phyloP scores from a whole-genome alignment of 2,888 invertebrate species.

The Hypomecis punctinalis region DNA sequence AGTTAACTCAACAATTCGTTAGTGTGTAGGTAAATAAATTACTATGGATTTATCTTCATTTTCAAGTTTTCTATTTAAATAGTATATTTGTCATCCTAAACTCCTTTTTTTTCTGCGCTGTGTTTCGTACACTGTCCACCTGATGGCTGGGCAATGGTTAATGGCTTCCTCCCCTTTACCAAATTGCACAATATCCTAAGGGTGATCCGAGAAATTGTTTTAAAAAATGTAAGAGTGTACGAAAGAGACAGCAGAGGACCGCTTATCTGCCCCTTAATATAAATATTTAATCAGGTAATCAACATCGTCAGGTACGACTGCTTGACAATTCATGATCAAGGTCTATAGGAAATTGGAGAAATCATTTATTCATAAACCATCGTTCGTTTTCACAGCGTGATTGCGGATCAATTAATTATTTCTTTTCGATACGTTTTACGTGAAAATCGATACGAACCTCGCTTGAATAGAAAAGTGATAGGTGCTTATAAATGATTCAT shows the following conservation, averaged over 20 bases:
- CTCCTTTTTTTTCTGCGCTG: too few relatives aligned
- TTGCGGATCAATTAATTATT: conserved; percentile 15
- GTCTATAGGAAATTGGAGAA: conserved; percentile 24
- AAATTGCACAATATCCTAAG: too few relatives aligned
- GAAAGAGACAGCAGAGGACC: too few relatives aligned
- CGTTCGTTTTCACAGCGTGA: conserved; percentile 22
- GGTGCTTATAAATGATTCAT: neutral
- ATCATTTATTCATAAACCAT: conserved; percentile 33
- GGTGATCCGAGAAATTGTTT: too few relatives aligned
- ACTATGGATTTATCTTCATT: too few relatives aligned
- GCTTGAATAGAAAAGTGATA: neutral
- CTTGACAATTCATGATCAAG: conserved; percentile 29
- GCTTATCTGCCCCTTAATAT: conserved; percentile 3
- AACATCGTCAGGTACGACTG: conserved; percentile 19
- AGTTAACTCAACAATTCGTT: too few relatives aligned
- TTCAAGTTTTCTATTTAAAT: too few relatives aligned
- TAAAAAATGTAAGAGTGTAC: neutral
- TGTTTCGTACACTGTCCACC: too few relatives aligned
- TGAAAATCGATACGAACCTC: neutral
- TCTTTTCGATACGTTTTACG: conserved; percentile 8
- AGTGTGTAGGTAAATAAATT: too few relatives aligned
- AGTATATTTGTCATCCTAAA: too few relatives aligned
- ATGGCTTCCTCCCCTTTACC: too few relatives aligned
- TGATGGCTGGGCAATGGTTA: too few relatives aligned
- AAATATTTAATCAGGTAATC: conserved; percentile 25